Evolutionary conservation across 1,140 invertebrate species (phyloP).

Genomic region (Eumaeus atala): DNA sequence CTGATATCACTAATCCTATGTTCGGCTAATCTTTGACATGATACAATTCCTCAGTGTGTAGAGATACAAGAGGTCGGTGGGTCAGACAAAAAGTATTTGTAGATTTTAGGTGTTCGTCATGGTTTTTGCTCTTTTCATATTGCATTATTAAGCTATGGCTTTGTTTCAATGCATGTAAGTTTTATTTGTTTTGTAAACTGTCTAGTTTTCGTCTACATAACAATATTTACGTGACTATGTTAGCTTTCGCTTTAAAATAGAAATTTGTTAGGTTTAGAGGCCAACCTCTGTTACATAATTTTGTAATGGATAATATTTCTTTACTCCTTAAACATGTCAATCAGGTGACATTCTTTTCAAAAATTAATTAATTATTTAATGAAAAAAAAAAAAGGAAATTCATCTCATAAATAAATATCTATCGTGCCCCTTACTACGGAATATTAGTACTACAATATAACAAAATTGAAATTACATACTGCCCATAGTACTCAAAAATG

Average conservation of each 20-base stretch:
- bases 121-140: slow-evolving; percentile 61
- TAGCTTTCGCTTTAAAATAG: slow-evolving; percentile 28
- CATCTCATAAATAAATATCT: not conserved
- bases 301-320: slow-evolving; percentile 1
- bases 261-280: slow-evolving; percentile 25
- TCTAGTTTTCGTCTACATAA: slow-evolving; percentile 21
- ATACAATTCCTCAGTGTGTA: slow-evolving; percentile 12
- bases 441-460: too few species aligned
- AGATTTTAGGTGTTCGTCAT: slow-evolving; percentile 50
- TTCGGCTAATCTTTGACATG: slow-evolving; percentile 7
- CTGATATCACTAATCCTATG: not conserved
- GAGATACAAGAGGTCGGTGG: slow-evolving; percentile 56
- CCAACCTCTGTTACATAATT: slow-evolving; percentile 41
- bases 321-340: too few species aligned
- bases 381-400: not conserved
- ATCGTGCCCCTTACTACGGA: too few species aligned
- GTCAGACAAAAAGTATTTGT: slow-evolving; percentile 54
- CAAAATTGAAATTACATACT: too few species aligned
- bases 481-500: too few species aligned
- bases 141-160: slow-evolving; percentile 40
- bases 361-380: too few species aligned
- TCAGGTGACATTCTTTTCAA: too few species aligned
- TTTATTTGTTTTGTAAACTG: slow-evolving; percentile 29
- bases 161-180: slow-evolving; percentile 58
- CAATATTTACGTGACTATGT: slow-evolving; percentile 18